phyloP scores from a whole-genome alignment of 1,140 invertebrate species.

The silkworm (Bombyx mori) region ASM3026992v2 NC_085117.1:14764001-14764500 shows the following conservation, averaged over 20 bases:
- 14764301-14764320: no score
- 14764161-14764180: slow-evolving; percentile 90
- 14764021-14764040: neutral
- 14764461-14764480: no score
- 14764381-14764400: no score
- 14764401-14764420: no score
- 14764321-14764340: no score
- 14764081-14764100: slow-evolving; percentile 72
- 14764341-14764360: no score
- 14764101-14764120: slow-evolving; percentile 34
- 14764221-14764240: slow-evolving; percentile 77
- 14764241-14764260: slow-evolving; percentile 67
- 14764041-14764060: no score
- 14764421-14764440: no score
- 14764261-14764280: slow-evolving; percentile 9
- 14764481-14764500: no score
- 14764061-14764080: slow-evolving; percentile 73
- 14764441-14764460: no score
- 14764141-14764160: slow-evolving; percentile 78
- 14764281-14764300: no score
- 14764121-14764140: slow-evolving; percentile 55
- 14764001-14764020: slow-evolving; percentile 3
- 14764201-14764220: slow-evolving; percentile 75
- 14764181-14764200: slow-evolving; percentile 77
- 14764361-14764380: no score